A percentile compares a stretch with the other conserved stretches of the same genome.
Evolutionary conservation across 2,888 invertebrate genomes (phyloP).

Genomic region (Cremastinae sp.): DNA sequence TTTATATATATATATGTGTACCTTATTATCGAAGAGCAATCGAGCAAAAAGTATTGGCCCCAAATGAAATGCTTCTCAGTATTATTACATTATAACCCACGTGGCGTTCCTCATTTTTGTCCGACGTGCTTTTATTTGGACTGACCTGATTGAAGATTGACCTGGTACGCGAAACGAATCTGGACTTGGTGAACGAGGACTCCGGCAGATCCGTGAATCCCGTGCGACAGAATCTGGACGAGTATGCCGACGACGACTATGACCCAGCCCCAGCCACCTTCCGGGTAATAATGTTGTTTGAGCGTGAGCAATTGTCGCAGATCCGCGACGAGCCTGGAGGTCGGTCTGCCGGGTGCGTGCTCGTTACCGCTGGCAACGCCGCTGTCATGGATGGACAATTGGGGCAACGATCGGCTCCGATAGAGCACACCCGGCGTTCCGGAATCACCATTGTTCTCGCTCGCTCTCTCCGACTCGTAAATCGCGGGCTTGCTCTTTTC

Average conservation of each 20-base stretch:
- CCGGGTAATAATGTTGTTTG: constrained; percentile 92
- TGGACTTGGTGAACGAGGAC: constrained; percentile 84
- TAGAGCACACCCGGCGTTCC: constrained; percentile 79
- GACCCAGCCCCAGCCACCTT: constrained; percentile 94
- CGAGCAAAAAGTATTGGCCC: no score
- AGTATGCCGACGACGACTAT: constrained; percentile 87
- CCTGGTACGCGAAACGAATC: constrained; percentile 83
- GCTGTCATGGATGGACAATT: constrained; percentile 84
- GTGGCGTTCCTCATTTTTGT: no score
- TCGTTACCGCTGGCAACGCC: constrained; percentile 80
- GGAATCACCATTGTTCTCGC: background rate
- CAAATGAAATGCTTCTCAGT: no score
- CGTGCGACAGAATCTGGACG: constrained; percentile 88
- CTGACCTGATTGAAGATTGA: constrained; percentile 86
- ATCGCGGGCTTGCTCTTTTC: background rate
- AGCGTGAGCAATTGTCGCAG: constrained; percentile 85
- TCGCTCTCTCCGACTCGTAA: constrained; percentile 33
- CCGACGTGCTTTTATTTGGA: no score
- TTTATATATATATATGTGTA: no score
- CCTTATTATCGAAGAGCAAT: no score
- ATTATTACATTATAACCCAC: no score
- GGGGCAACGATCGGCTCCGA: constrained; percentile 86
- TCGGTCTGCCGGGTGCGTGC: constrained; percentile 82
- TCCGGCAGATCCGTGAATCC: constrained; percentile 87
- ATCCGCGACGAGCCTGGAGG: constrained; percentile 82